phyloP scores from a whole-genome alignment of 2,113 vertebrate species.

The Sapajus apella region DNA sequence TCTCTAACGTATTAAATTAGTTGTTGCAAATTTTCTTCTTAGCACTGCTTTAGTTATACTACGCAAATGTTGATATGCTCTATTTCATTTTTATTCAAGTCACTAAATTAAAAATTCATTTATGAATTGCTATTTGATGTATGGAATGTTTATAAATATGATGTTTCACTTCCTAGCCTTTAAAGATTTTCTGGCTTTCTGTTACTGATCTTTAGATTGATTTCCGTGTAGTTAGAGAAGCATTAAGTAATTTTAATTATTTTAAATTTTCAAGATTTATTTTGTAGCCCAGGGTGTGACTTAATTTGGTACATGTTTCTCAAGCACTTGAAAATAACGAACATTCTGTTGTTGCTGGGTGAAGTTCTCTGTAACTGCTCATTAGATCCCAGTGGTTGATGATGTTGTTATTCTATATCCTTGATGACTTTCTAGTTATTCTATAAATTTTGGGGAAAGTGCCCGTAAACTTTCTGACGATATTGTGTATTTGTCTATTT shows the following conservation, averaged over 20 bases:
- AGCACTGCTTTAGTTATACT: background rate
- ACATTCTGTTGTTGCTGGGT: background rate
- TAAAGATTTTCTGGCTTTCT: background rate
- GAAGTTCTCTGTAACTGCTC: background rate
- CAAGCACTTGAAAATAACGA: background rate
- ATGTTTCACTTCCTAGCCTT: background rate
- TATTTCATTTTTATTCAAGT: background rate
- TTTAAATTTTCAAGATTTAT: background rate
- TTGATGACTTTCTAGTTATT: background rate
- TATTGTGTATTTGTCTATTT: background rate
- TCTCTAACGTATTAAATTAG: background rate
- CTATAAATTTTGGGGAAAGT: background rate
- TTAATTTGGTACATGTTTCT: background rate
- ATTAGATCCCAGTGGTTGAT: background rate
- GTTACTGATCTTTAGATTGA: background rate
- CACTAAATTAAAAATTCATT: background rate
- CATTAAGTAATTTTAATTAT: background rate
- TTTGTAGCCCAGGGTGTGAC: background rate
- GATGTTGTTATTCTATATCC: background rate
- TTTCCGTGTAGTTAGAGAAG: background rate
- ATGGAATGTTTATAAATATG: background rate
- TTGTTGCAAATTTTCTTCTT: background rate
- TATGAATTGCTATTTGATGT: background rate
- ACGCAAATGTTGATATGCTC: background rate
- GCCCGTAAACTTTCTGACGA: background rate